A percentile compares a stretch with the other conserved stretches of the same genome.
These are phyloP conservation scores for Drosophila bunnanda DNA, from an alignment of 2,888 invertebrate species.

Conservation along the genomic window DNA sequence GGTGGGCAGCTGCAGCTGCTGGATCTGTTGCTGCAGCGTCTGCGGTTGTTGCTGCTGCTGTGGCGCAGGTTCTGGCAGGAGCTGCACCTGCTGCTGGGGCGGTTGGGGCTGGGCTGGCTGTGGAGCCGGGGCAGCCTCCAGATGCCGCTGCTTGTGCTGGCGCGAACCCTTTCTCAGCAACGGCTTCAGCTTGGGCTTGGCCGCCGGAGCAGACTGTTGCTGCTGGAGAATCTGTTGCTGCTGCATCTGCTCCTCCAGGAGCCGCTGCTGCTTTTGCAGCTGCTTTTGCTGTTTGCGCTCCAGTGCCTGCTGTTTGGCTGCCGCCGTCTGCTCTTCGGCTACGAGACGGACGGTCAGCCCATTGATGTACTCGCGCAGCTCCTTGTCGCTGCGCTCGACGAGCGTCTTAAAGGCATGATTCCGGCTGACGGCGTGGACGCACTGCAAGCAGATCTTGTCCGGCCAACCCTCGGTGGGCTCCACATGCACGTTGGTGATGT, in stretches of 20 bases:
- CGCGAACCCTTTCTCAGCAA: slow-evolving; percentile 64
- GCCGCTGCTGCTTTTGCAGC: slow-evolving; percentile 50
- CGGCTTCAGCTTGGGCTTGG: slow-evolving; percentile 65
- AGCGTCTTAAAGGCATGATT: slow-evolving; percentile 88
- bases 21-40: slow-evolving; percentile 64
- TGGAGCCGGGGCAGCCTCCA: slow-evolving; percentile 47
- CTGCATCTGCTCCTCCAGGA: slow-evolving; percentile 57
- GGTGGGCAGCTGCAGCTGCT: slow-evolving; percentile 67
- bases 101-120: slow-evolving; percentile 52
- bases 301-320: slow-evolving; percentile 54
- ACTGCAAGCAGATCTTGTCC: slow-evolving; percentile 87
- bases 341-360: slow-evolving; percentile 83
- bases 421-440: slow-evolving; percentile 88
- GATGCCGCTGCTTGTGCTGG: slow-evolving; percentile 58
- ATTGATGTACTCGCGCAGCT: slow-evolving; percentile 86
- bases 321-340: slow-evolving; percentile 72
- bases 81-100: slow-evolving; percentile 66
- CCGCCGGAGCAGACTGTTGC: slow-evolving; percentile 40
- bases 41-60: slow-evolving; percentile 29
- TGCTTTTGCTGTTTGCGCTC: slow-evolving; percentile 62
- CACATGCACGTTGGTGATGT: slow-evolving; percentile 87
- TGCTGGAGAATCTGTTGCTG: slow-evolving; percentile 50
- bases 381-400: slow-evolving; percentile 87
- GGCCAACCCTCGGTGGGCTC: slow-evolving; percentile 87
- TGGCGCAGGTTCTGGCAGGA: slow-evolving; percentile 48